These are phyloP conservation scores for Lytechinus variegatus DNA, from an alignment of 35 echinoderm and acorn worm species.

Conservation along the genomic window DNA sequence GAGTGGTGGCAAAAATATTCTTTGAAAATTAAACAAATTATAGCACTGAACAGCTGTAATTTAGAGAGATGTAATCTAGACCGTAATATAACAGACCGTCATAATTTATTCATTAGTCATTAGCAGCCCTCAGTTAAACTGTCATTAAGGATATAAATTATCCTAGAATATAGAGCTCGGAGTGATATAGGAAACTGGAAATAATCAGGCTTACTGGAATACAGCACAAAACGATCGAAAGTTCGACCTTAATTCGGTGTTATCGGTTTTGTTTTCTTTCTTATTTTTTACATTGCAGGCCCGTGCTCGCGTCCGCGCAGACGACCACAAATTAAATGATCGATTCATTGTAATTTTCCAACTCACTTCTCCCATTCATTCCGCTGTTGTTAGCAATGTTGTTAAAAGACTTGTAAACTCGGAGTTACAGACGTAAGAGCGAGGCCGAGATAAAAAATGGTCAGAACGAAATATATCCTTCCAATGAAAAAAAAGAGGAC, in stretches of 20 bases:
- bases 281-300: not conserved
- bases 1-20: not conserved
- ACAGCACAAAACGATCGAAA: not conserved
- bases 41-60: not conserved
- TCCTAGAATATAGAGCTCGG: not conserved
- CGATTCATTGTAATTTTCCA: not conserved
- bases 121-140: not conserved
- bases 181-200: not conserved
- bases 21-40: not conserved
- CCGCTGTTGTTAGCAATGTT: not conserved
- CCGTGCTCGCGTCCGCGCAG: not conserved
- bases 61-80: not conserved
- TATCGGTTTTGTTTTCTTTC: not conserved
- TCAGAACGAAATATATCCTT: not conserved
- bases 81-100: not conserved
- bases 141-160: conserved; percentile 5
- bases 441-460: not conserved
- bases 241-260: not conserved
- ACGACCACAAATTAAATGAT: not conserved
- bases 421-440: conserved; percentile 7
- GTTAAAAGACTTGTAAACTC: not conserved
- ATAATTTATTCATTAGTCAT: not conserved
- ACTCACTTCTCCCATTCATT: not conserved
- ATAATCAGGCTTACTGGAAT: not conserved
- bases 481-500: not conserved